Percentiles rank a stretch among this genome's conserved stretches.
phyloP scores from a whole-genome alignment of 2,888 invertebrate species.

The Eledone cirrhosa region DNA sequence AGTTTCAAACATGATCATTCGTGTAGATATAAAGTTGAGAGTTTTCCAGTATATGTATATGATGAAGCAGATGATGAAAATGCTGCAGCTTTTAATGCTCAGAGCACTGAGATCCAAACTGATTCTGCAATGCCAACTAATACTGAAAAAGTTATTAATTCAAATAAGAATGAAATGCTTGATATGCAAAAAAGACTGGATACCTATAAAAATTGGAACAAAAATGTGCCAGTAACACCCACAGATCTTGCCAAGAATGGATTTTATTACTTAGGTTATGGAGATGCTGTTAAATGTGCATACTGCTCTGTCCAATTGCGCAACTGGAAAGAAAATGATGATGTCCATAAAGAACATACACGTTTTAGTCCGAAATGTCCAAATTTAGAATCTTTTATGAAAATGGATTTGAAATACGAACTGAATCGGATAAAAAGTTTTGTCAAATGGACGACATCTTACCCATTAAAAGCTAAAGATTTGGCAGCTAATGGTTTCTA shows the following conservation, averaged over 20 bases:
- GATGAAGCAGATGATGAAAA: neutral
- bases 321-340: slow-evolving; percentile 90
- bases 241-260: slow-evolving; percentile 83
- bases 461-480: slow-evolving; percentile 57
- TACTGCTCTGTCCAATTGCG: slow-evolving; percentile 92
- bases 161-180: slow-evolving; percentile 32
- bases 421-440: slow-evolving; percentile 48
- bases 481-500: slow-evolving; percentile 91
- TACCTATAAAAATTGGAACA: slow-evolving; percentile 48
- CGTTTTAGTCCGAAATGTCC: slow-evolving; percentile 87
- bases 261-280: slow-evolving; percentile 80
- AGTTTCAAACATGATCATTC: neutral
- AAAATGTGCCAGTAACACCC: slow-evolving; percentile 40
- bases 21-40: neutral
- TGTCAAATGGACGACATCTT: slow-evolving; percentile 42
- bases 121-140: too few relatives aligned
- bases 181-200: slow-evolving; percentile 47
- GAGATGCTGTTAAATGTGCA: slow-evolving; percentile 90
- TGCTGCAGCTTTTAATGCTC: neutral
- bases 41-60: neutral
- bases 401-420: slow-evolving; percentile 40
- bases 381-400: neutral
- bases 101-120: too few relatives aligned
- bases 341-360: slow-evolving; percentile 93
- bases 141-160: neutral